Base-by-base conservation (phyloP, 2,113 vertebrate genomes). In the Amphiprion percula region DNA sequence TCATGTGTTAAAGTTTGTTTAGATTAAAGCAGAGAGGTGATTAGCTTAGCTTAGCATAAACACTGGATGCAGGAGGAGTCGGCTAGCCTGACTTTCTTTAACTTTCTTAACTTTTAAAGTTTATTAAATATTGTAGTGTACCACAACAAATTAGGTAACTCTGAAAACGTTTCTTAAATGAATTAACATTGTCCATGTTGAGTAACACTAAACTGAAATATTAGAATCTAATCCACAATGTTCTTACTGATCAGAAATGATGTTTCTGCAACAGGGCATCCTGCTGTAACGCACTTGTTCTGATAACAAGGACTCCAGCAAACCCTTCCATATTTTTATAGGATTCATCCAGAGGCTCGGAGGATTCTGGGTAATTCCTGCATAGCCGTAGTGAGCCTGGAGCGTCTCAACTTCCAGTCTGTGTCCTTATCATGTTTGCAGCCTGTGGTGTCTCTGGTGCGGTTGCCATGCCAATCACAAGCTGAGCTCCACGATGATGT, bases 331-430 rank as follows among this genome's bases (percentile, higher is more conserved):
- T 58, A 1, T 53, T 59, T 68, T 33, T 23, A 17, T 68, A 91
- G 92, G 65, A 82, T 89, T 80, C 79, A 78, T 19, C 84, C 88
- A 16, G 88, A 90, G 24, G 83, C 86, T 33, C 77, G 74, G 63
- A 91, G 86, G 62, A 87, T 93, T 82, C 87, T 92, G 87, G 89
- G 87, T 82, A 83, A 77, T 68, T 83, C 89, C 76, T 44, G 46
- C 85, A 88, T 95, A 49, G 95, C 97, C 16, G 95, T 95, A 0
- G 97, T 97, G 64, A 84, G 90, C 2, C 79, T 97, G 87, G 95
- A 97, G 67, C 94, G 96, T 1, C 91, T 98, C 15, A 94, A 95
- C 93, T 90, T 68, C 21, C 84, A 16, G 67, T 62, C 60, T 14
- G 52, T 86, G 11, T 41, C 23, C 1, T 53, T 82, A 4, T 68